phyloP scores from a whole-genome alignment of 1,140 invertebrate genomes.

The Glomeris maerens region DNA sequence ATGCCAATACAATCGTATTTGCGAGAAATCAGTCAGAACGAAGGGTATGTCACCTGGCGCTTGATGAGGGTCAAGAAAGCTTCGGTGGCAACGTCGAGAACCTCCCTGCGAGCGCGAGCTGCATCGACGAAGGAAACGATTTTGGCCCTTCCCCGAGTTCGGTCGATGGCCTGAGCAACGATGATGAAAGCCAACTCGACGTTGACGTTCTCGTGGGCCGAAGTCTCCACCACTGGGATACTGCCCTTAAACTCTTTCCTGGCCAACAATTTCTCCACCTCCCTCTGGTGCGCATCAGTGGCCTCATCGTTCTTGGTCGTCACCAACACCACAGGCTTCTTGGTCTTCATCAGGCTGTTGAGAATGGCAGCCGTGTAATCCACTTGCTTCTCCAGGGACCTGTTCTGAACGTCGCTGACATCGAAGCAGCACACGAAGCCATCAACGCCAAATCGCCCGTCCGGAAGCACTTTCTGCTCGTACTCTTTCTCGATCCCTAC shows the following conservation, averaged over 20 bases:
- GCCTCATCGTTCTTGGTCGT: slow-evolving; percentile 95
- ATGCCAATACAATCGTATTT: too few species aligned
- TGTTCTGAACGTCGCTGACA: slow-evolving; percentile 67
- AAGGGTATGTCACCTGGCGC: slow-evolving; percentile 49
- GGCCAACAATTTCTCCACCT: slow-evolving; percentile 73
- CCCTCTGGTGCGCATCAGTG: slow-evolving; percentile 69
- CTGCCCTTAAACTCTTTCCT: slow-evolving; percentile 70
- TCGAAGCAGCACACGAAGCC: slow-evolving; percentile 94
- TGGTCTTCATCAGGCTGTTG: slow-evolving; percentile 73
- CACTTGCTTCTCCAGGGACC: slow-evolving; percentile 67
- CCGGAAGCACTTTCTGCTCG: slow-evolving; percentile 82
- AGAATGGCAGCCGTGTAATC: slow-evolving; percentile 63
- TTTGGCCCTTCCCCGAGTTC: slow-evolving; percentile 45
- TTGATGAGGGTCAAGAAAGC: slow-evolving; percentile 70
- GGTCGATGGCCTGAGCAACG: slow-evolving; percentile 81
- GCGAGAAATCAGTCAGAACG: too few species aligned
- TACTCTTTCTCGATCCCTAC: slow-evolving; percentile 76
- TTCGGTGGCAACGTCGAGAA: slow-evolving; percentile 74
- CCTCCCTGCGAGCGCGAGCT: slow-evolving; percentile 65
- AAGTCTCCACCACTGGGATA: slow-evolving; percentile 84
- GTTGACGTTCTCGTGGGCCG: slow-evolving; percentile 92
- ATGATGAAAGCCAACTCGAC: slow-evolving; percentile 86
- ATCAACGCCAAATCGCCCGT: slow-evolving; percentile 84
- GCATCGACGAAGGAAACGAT: slow-evolving; percentile 77
- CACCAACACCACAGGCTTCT: slow-evolving; percentile 87